phyloP scores from a whole-genome alignment of 2,888 invertebrate species.

The Helicoverpa assulta region DNA sequence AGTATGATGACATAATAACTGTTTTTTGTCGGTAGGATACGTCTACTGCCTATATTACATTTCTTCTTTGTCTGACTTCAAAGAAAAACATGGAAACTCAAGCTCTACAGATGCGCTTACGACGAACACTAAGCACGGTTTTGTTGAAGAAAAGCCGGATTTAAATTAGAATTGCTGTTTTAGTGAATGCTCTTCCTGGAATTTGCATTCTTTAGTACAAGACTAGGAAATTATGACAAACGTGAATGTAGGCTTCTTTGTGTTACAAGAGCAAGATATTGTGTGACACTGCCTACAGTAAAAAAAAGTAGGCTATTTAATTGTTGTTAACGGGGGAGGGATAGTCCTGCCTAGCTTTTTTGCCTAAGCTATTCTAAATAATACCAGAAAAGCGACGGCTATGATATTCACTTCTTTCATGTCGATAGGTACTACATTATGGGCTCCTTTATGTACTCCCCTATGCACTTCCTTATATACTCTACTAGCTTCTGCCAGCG shows the following conservation, averaged over 20 bases:
- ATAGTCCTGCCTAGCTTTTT: not conserved
- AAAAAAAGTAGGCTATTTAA: not conserved
- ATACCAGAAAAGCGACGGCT: too few relatives aligned
- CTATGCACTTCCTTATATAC: too few relatives aligned
- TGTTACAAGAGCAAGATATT: conserved; percentile 17
- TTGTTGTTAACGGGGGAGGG: not conserved
- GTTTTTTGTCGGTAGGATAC: not conserved
- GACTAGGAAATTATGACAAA: conserved; percentile 49
- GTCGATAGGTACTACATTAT: too few relatives aligned
- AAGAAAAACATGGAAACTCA: not conserved
- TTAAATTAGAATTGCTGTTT: conserved; percentile 61
- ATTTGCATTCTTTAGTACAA: conserved; percentile 66
- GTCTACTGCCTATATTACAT: not conserved
- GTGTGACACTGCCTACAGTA: not conserved
- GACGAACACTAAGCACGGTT: conserved; percentile 3
- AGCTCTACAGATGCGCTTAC: not conserved
- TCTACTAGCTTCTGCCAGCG: too few relatives aligned
- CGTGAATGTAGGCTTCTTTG: conserved; percentile 35
- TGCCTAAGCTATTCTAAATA: too few relatives aligned
- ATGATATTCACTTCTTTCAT: too few relatives aligned
- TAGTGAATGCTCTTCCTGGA: conserved; percentile 59
- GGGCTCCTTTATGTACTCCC: too few relatives aligned
- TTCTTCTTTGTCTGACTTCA: not conserved
- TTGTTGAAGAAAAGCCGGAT: conserved; percentile 32
- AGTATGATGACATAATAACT: too few relatives aligned